phyloP scores from a whole-genome alignment of 2,888 invertebrate genomes.

The Trissolcus brochymenae region DNA sequence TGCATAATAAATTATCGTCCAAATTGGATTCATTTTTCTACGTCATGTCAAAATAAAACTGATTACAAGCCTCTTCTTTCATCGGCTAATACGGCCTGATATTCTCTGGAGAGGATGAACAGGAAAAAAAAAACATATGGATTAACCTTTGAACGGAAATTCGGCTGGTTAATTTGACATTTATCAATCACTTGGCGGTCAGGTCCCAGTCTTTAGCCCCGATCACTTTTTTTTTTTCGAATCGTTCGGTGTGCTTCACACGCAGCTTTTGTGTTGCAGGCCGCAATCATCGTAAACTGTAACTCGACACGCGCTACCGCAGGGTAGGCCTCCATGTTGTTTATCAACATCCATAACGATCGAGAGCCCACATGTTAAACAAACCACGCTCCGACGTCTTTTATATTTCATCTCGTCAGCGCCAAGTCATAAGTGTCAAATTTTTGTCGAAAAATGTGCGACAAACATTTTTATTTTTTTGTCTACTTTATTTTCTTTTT shows the following conservation, averaged over 20 bases:
- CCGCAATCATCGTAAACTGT: constrained; percentile 58
- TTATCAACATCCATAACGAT: constrained; percentile 43
- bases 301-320: constrained; percentile 54
- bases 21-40: too few species aligned
- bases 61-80: constrained; percentile 27
- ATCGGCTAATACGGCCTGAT: constrained; percentile 28
- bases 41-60: neutral
- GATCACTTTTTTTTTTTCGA: constrained; percentile 50
- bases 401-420: constrained; percentile 8
- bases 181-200: constrained; percentile 71
- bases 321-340: constrained; percentile 52
- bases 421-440: constrained; percentile 16
- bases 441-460: too few species aligned
- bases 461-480: too few species aligned
- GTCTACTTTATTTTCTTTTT: neutral
- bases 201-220: constrained; percentile 37
- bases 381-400: constrained; percentile 52
- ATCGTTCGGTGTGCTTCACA: constrained; percentile 47
- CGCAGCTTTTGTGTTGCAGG: constrained; percentile 50
- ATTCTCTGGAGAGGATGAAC: constrained; percentile 19
- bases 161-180: constrained; percentile 70
- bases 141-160: constrained; percentile 61
- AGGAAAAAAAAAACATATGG: constrained; percentile 36
- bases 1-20: too few species aligned
- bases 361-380: constrained; percentile 44